These are phyloP conservation scores for Seira musarum DNA, from an alignment of 2,888 invertebrate genomes.

Conservation along the genomic window DNA sequence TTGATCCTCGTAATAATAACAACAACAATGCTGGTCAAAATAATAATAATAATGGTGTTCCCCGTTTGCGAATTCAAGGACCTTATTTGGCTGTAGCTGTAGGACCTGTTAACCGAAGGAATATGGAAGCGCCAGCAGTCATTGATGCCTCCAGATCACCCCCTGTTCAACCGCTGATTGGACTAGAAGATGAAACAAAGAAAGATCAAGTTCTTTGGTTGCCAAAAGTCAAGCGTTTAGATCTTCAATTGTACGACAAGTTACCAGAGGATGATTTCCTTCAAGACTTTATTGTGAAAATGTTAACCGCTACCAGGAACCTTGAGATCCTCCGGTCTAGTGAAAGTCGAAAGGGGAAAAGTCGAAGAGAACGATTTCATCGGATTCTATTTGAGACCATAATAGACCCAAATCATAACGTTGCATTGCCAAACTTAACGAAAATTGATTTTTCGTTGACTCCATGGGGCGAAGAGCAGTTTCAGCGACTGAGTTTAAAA, in stretches of 20 bases:
- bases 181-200: not conserved
- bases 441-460: slow-evolving; percentile 52
- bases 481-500: slow-evolving; percentile 42
- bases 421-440: slow-evolving; percentile 46
- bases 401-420: slow-evolving; percentile 49
- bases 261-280: slow-evolving; percentile 50
- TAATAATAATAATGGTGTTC: not conserved
- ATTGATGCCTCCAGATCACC: not conserved
- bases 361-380: slow-evolving; percentile 52
- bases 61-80: not conserved
- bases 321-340: slow-evolving; percentile 52
- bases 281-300: slow-evolving; percentile 52
- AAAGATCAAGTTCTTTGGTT: slow-evolving; percentile 41
- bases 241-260: slow-evolving; percentile 60
- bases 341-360: slow-evolving; percentile 56
- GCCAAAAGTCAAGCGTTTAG: slow-evolving; percentile 56
- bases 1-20: not conserved
- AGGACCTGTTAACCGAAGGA: not conserved
- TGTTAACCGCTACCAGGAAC: slow-evolving; percentile 43
- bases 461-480: slow-evolving; percentile 58
- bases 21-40: not conserved
- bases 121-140: not conserved
- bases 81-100: not conserved
- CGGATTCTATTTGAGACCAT: slow-evolving; percentile 55
- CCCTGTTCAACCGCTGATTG: no score